Evolutionary conservation across 2,888 invertebrate genomes (phyloP).

Genomic region (Napeogenes sylphis): DNA sequence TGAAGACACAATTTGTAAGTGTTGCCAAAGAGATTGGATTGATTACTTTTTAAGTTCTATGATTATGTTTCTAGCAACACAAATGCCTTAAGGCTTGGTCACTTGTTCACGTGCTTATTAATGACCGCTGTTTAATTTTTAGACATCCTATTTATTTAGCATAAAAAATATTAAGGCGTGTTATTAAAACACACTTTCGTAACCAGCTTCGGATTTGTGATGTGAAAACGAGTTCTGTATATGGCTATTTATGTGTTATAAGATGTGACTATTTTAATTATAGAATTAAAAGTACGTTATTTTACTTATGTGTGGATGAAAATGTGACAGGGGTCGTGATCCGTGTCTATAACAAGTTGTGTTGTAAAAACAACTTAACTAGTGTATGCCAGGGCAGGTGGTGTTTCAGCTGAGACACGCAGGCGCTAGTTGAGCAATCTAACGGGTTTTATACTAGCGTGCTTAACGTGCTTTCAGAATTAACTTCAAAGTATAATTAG

Average conservation of each 20-base stretch:
- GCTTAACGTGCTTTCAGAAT: constrained; percentile 15
- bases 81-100: constrained; percentile 57
- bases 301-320: background rate
- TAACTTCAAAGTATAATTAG: background rate
- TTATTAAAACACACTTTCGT: constrained; percentile 25
- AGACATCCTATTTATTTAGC: constrained; percentile 48
- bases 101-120: constrained; percentile 54
- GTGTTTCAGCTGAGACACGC: constrained; percentile 27
- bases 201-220: background rate
- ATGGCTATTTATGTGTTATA: too few relatives aligned
- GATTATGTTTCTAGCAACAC: constrained; percentile 60
- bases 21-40: constrained; percentile 73
- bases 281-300: too few relatives aligned
- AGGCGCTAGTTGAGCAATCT: constrained; percentile 25
- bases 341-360: constrained; percentile 20
- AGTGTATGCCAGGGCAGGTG: constrained; percentile 30
- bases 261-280: background rate
- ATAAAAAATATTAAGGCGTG: constrained; percentile 17
- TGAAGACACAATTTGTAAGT: constrained; percentile 68
- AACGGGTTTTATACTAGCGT: constrained; percentile 11
- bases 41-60: constrained; percentile 75
- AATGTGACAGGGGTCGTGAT: constrained; percentile 8
- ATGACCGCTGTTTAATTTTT: constrained; percentile 57
- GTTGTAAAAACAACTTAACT: constrained; percentile 22
- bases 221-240: background rate